Conservation (phyloP, 2,888 invertebrate genomes). For the Tetrapedia diversipes region DNA sequence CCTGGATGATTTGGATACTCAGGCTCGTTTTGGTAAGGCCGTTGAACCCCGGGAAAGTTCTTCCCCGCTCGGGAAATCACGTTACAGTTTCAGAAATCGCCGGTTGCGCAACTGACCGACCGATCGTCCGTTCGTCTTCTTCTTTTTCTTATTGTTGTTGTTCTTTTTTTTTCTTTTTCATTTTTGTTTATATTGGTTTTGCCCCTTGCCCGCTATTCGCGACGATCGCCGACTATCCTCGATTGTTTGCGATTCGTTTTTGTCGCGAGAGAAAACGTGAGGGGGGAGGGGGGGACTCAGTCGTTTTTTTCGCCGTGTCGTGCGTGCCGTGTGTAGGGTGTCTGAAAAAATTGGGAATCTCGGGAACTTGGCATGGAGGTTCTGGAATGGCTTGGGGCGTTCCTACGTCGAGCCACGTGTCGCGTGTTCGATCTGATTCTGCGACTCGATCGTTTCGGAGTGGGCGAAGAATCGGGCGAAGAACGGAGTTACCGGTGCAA, state of each 20-base stretch:
- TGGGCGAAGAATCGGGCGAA: constrained; percentile 5
- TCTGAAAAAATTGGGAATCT: no score
- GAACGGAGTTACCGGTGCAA: constrained; percentile 7
- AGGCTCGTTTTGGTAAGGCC: constrained; percentile 78
- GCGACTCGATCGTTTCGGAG: constrained; percentile 17
- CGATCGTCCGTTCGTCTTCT: neutral
- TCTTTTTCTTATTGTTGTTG: neutral
- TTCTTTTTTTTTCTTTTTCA: neutral
- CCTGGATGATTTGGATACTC: constrained; percentile 82
- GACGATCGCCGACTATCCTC: neutral
- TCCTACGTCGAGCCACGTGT: constrained; percentile 16
- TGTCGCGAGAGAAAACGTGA: neutral
- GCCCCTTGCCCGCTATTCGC: neutral
- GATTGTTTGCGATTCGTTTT: neutral
- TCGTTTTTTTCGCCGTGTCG: no score
- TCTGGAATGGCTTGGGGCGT: constrained; percentile 21
- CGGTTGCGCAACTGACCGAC: constrained; percentile 24
- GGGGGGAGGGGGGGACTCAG: no score
- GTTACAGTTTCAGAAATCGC: constrained; percentile 29
- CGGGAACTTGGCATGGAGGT: constrained; percentile 24
- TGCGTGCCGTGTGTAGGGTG: neutral
- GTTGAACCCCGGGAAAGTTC: constrained; percentile 46
- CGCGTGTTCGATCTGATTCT: constrained; percentile 27
- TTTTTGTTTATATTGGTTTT: no score
- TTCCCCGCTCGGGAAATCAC: constrained; percentile 9